These are phyloP conservation scores for Phaonia tiefii DNA, from an alignment of 2,888 invertebrate species.

Conservation along the genomic window DNA sequence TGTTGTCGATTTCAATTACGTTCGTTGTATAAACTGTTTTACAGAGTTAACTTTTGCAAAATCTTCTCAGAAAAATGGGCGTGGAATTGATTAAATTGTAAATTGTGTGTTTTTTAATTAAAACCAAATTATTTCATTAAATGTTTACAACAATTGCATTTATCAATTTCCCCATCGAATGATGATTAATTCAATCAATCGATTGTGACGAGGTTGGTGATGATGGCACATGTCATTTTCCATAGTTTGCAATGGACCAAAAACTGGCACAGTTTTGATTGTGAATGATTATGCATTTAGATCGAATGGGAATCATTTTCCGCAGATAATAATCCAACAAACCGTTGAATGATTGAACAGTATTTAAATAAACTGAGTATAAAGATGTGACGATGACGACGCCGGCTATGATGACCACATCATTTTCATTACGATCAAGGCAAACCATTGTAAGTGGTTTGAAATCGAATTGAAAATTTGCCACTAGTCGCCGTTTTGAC, in stretches of 20 bases:
- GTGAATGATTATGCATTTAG: slow-evolving; percentile 23
- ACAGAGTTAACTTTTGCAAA: too few species aligned
- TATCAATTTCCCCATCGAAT: too few species aligned
- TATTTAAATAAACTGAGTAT: slow-evolving; percentile 10
- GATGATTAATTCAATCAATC: too few species aligned
- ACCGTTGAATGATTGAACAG: slow-evolving; percentile 19
- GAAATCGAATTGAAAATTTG: slow-evolving; percentile 12
- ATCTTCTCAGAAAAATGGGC: too few species aligned
- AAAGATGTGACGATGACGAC: slow-evolving; percentile 1
- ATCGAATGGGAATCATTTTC: not conserved
- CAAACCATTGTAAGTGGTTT: slow-evolving; percentile 7
- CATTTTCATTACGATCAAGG: slow-evolving; percentile 39
- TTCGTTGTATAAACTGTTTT: too few species aligned
- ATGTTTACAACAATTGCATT: too few species aligned
- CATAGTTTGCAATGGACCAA: not conserved
- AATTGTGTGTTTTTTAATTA: not conserved
- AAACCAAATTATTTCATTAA: too few species aligned
- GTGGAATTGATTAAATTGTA: too few species aligned
- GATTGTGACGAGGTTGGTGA: not conserved
- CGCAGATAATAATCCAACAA: not conserved
- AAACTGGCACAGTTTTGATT: not conserved
- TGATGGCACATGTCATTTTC: slow-evolving; percentile 15
- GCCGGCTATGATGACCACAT: slow-evolving; percentile 10
- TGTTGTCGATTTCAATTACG: too few species aligned
- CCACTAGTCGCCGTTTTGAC: not conserved